Evolutionary conservation across 2,113 vertebrate species (phyloP), one percentile per base, ranked within the genome.

Genomic region (Sturnira hondurensis): DNA sequence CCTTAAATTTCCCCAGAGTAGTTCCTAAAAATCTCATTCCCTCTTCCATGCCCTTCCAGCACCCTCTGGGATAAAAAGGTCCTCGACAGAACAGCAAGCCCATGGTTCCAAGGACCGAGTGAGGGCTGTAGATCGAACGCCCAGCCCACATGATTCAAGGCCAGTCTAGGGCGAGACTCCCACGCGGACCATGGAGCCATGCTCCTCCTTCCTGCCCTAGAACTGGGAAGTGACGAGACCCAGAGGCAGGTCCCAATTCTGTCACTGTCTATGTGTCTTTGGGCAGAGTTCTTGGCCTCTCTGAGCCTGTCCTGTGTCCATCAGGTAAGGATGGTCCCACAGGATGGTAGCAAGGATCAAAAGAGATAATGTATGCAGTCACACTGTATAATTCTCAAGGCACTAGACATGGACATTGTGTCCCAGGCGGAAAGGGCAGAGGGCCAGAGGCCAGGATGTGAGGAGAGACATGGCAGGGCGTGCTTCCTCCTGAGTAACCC

Each of bases 141-240:
- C 52, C 45, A 31, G 67, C 22, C 22, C 80, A 9, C 58, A 22
- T 20, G 91, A 36, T 11, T 9, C 14, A 41, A 43, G 54, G 12
- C 56, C 81, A 63, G 47, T 33, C 26, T 7, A 17, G 20, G 54
- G 22, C 1, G 4, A 45, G n/a, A 17, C 36, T 28, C 6, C 24
- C 1, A 19, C 36, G 0, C 1, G 10, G 22, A 63, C 2, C 41
- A 0, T 0, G 0, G 22, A 65, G 31, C 70, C 43, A 14, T 2
- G 7, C 0, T 2, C n/a, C 24, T 89, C 22, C 43, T 94, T n/a
- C 54, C 76, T 43, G 81, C 41, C 43, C 77, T 47, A 36, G 20
- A 52, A 14, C 4, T 24, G 3, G 41, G 36, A 87, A 81, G 38
- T 52, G 63, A 28, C 14, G 41, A 50, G 14, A 15, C 47, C 38